Evolutionary conservation across 2,113 vertebrate species (phyloP).

Genomic region (Psilopogon haemacephalus): DNA sequence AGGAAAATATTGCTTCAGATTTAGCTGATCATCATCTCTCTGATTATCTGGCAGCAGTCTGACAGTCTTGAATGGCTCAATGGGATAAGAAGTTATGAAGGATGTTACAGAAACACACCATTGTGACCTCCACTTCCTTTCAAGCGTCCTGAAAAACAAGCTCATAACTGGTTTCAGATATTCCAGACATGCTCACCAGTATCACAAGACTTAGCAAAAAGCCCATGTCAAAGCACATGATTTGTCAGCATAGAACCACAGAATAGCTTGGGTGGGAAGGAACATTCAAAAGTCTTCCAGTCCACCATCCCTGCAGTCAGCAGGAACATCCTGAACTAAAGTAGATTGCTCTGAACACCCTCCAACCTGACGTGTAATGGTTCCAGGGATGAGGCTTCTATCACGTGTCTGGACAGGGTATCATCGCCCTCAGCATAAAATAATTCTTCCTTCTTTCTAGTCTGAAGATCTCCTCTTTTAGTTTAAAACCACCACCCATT

Average conservation of each 20-base stretch:
- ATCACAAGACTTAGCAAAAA: not conserved
- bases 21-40: not conserved
- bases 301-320: too few species aligned
- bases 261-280: too few species aligned
- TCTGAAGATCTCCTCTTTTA: too few species aligned
- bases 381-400: too few species aligned
- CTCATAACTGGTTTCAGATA: not conserved
- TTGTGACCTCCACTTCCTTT: not conserved
- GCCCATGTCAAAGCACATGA: not conserved
- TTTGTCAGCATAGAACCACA: accelerated
- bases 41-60: not conserved
- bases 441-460: too few species aligned
- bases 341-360: too few species aligned
- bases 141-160: not conserved
- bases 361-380: too few species aligned
- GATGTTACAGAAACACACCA: not conserved
- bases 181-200: not conserved
- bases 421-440: too few species aligned
- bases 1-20: not conserved
- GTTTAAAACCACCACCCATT: too few species aligned
- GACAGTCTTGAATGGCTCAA: not conserved
- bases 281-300: too few species aligned
- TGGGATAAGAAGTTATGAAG: not conserved
- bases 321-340: too few species aligned
- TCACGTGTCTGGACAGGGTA: too few species aligned